Conservation (phyloP, 2,888 invertebrate genomes). For the Germaria angustata region DNA sequence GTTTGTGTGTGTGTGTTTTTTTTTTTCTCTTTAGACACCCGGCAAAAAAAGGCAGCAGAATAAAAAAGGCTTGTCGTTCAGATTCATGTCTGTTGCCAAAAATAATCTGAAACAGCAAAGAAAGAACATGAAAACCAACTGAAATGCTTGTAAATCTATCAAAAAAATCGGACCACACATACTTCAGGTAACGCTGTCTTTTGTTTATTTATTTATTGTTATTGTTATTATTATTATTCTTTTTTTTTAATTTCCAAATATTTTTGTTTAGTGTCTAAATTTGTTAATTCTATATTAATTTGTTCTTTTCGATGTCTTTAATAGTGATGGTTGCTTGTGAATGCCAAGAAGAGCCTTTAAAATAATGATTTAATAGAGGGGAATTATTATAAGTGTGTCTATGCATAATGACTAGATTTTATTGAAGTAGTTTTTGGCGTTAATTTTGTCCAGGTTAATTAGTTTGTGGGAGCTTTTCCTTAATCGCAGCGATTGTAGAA, state of each 20-base stretch:
- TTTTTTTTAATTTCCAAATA: conserved; percentile 31
- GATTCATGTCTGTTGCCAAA: conserved; percentile 54
- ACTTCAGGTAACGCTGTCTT: conserved; percentile 17
- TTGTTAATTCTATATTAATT: conserved; percentile 28
- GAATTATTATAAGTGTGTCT: too few species aligned
- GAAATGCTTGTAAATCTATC: conserved; percentile 64
- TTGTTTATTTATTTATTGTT: too few species aligned
- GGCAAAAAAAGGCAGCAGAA: conserved; percentile 32
- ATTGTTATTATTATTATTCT: too few species aligned
- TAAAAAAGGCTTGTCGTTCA: conserved; percentile 64
- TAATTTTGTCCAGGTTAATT: too few species aligned
- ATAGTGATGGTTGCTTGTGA: background rate
- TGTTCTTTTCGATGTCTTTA: background rate
- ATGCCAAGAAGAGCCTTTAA: background rate
- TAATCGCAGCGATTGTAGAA: too few species aligned
- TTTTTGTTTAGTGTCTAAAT: conserved; percentile 28
- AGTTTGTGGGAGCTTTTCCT: too few species aligned
- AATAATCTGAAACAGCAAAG: background rate
- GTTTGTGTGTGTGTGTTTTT: background rate
- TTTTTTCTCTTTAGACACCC: conserved; percentile 18
- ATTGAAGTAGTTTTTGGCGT: too few species aligned
- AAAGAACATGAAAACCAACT: conserved; percentile 27
- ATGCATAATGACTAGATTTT: too few species aligned
- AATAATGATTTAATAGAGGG: background rate
- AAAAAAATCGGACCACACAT: conserved; percentile 66